A percentile compares a stretch with the other conserved stretches of the same genome.
Conservation (phyloP, 2,113 vertebrate species). For the Nyctereutes procyonoides region DNA sequence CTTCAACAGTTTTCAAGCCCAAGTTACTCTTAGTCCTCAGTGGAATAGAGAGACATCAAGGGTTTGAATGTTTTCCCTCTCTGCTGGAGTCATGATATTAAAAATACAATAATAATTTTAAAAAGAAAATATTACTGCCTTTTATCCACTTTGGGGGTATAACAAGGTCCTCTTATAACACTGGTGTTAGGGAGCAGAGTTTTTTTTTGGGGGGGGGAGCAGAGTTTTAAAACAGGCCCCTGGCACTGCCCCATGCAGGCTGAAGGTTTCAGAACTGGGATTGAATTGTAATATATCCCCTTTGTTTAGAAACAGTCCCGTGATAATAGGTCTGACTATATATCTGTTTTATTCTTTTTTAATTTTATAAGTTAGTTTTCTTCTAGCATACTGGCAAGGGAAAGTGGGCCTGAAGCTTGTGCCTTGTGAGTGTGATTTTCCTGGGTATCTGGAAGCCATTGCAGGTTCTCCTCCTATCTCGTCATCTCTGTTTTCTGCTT, state of each 20-base stretch:
- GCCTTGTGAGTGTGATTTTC: background rate
- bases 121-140: background rate
- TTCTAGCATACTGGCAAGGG: background rate
- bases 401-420: background rate
- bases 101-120: slow-evolving; percentile 50
- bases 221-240: background rate
- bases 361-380: background rate
- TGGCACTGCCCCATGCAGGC: background rate
- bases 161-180: background rate
- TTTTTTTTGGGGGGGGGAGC: background rate
- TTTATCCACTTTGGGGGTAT: background rate
- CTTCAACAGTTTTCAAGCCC: slow-evolving; percentile 37
- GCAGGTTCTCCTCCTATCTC: background rate
- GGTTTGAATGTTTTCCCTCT: slow-evolving; percentile 19
- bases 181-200: background rate
- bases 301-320: background rate
- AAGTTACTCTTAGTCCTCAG: slow-evolving; percentile 26
- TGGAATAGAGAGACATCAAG: background rate
- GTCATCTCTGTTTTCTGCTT: slow-evolving; percentile 1
- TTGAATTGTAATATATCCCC: background rate
- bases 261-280: background rate
- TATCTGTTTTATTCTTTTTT: slow-evolving; percentile 20
- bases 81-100: slow-evolving; percentile 40
- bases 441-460: background rate
- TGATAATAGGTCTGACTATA: background rate